Percentiles rank a stretch among this genome's conserved stretches.
Conservation (phyloP, 2,888 invertebrate species). For the Ypsolopha sequella region DNA sequence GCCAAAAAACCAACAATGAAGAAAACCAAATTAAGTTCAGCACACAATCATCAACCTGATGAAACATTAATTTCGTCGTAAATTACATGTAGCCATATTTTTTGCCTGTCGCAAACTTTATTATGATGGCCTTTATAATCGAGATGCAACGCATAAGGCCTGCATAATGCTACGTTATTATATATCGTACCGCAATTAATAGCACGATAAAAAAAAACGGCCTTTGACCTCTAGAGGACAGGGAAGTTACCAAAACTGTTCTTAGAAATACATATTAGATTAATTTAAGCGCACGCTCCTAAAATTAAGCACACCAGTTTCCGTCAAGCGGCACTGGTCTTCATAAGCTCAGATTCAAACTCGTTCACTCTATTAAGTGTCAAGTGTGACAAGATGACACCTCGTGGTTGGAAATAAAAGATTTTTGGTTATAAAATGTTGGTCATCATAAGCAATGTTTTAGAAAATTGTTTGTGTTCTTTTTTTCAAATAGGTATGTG, state of each 20-base stretch:
- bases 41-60: neutral
- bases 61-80: slow-evolving; percentile 14
- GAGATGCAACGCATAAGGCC: slow-evolving; percentile 33
- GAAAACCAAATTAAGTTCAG: neutral
- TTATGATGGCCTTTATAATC: slow-evolving; percentile 39
- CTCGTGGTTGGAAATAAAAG: no score
- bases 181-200: slow-evolving; percentile 44
- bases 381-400: no score
- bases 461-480: no score
- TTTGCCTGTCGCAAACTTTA: slow-evolving; percentile 27
- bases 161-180: slow-evolving; percentile 52
- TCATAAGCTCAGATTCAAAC: no score
- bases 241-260: slow-evolving; percentile 27
- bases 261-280: slow-evolving; percentile 25
- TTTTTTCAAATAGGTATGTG: no score
- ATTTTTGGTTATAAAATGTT: no score
- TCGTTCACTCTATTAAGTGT: no score
- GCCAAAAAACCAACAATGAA: no score
- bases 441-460: no score
- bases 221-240: slow-evolving; percentile 39
- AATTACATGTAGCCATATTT: slow-evolving; percentile 25
- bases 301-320: neutral
- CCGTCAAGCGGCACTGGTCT: no score
- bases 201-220: slow-evolving; percentile 16
- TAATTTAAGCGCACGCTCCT: neutral